Conservation (phyloP, 2,113 vertebrate genomes). For the Engystomops pustulosus region DNA sequence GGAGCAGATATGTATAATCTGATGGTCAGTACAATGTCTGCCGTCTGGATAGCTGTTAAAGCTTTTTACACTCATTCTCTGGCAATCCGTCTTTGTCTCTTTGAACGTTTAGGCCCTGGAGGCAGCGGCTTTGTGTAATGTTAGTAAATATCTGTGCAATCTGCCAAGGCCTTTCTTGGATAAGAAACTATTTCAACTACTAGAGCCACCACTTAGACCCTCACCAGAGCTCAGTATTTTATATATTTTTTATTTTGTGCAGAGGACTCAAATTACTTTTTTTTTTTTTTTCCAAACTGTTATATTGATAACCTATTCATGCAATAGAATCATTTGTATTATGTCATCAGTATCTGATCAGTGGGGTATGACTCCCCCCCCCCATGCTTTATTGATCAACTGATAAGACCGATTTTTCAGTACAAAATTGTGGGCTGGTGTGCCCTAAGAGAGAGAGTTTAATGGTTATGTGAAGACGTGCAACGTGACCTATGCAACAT, state of each 20-base stretch:
- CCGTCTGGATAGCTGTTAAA: conserved; percentile 59
- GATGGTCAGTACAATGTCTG: conserved; percentile 51
- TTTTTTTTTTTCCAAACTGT: too few relatives aligned
- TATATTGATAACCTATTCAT: too few relatives aligned
- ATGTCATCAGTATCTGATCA: too few relatives aligned
- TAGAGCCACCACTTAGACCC: background rate
- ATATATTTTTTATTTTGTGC: background rate
- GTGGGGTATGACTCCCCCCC: too few relatives aligned
- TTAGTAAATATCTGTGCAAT: conserved; percentile 37
- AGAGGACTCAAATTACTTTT: too few relatives aligned
- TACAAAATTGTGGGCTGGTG: too few relatives aligned
- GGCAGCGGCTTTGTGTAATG: conserved; percentile 31
- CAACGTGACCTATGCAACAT: too few relatives aligned
- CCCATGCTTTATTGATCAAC: too few relatives aligned
- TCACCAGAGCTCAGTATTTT: background rate
- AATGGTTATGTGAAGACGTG: too few relatives aligned
- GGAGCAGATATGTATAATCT: conserved; percentile 58
- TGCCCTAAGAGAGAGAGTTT: too few relatives aligned
- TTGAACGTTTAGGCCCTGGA: conserved; percentile 41
- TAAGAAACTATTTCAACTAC: conserved; percentile 30
- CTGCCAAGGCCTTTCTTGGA: conserved; percentile 39
- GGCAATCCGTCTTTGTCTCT: background rate
- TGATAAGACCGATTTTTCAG: too few relatives aligned
- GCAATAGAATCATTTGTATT: too few relatives aligned
- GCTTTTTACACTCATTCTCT: background rate